A percentile compares a stretch with the other conserved stretches of the same genome.
phyloP scores from a whole-genome alignment of 2,888 invertebrate genomes.

The Thera britannica region DNA sequence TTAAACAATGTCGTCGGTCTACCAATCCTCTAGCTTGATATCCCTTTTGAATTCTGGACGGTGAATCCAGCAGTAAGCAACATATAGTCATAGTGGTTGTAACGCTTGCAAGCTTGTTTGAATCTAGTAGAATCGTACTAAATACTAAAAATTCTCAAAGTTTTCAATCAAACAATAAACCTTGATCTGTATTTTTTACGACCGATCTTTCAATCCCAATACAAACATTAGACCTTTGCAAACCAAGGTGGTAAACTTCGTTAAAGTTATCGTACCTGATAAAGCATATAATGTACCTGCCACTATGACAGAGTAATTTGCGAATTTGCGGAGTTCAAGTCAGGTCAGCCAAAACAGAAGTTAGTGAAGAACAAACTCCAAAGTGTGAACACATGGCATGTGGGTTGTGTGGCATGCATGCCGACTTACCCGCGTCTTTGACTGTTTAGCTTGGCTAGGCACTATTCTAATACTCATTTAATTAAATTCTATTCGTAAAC shows the following conservation, averaged over 20 bases:
- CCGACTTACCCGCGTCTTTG: conserved; percentile 16
- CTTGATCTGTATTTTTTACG: conserved; percentile 18
- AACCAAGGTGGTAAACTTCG: conserved; percentile 22
- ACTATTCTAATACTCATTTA: conserved; percentile 21
- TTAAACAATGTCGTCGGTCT: too few relatives aligned
- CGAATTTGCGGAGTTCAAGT: conserved; percentile 11
- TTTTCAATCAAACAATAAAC: conserved; percentile 5
- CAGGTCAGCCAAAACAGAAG: conserved; percentile 18
- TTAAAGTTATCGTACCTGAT: conserved; percentile 30
- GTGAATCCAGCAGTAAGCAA: too few relatives aligned
- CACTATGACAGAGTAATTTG: conserved; percentile 28
- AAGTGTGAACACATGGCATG: conserved; percentile 26
- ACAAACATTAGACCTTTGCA: conserved; percentile 16
- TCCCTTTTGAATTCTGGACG: too few relatives aligned
- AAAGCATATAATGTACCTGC: conserved; percentile 22
- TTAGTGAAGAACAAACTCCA: conserved; percentile 26
- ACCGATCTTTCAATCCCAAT: conserved; percentile 6
- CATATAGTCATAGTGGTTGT: too few relatives aligned
- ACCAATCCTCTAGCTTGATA: too few relatives aligned
- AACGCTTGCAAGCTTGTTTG: too few relatives aligned
- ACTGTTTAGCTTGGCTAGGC: conserved; percentile 14
- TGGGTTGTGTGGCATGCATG: conserved; percentile 22
- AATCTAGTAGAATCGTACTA: too few relatives aligned
- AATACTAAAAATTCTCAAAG: background rate
- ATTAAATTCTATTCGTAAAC: conserved; percentile 24